These are phyloP conservation scores for Coregonus ussuriensis DNA, from an alignment of 2,797 vertebrate genomes.

Conservation along the genomic window DNA sequence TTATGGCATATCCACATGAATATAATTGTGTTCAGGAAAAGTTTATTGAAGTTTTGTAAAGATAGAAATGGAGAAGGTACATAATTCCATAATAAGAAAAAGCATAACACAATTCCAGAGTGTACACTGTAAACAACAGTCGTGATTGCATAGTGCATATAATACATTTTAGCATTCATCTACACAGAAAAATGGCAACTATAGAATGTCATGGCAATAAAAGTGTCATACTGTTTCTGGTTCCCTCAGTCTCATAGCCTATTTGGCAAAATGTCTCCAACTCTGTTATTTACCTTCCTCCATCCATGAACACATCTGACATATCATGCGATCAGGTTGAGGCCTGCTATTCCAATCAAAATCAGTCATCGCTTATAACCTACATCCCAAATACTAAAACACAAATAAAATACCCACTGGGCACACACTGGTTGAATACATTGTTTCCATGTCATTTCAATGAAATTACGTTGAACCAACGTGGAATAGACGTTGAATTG, in stretches of 20 bases:
- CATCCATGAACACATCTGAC: not conserved
- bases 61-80: not conserved
- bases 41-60: conserved; percentile 10
- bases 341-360: not conserved
- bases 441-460: no score
- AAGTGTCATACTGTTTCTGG: not conserved
- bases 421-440: no score
- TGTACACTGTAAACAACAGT: not conserved
- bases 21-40: not conserved
- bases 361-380: not conserved
- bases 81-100: not conserved
- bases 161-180: not conserved
- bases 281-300: not conserved
- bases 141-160: not conserved
- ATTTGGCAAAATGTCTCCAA: not conserved
- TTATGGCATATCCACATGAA: not conserved
- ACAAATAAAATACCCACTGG: not conserved
- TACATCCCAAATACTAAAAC: conserved; percentile 24
- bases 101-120: not conserved
- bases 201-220: not conserved
- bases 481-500: no score
- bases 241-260: not conserved
- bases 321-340: not conserved
- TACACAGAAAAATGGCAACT: not conserved
- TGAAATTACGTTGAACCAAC: no score